These are phyloP conservation scores for Barypeithes pellucidus DNA, from an alignment of 2,888 invertebrate species.

Conservation along the genomic window DNA sequence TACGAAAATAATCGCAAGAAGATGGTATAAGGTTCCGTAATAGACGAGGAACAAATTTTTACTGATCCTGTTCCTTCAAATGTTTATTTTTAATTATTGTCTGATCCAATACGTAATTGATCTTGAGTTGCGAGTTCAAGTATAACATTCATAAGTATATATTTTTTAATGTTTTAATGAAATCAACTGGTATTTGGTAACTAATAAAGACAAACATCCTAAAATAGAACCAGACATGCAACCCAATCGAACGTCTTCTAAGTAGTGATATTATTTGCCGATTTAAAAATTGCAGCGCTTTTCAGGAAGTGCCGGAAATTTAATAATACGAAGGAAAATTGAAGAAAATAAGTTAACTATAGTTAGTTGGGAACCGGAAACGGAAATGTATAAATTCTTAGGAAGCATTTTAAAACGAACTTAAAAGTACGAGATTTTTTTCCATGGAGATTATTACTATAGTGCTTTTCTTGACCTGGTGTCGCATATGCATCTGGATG, in stretches of 20 bases:
- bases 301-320: constrained; percentile 10
- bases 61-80: too few relatives aligned
- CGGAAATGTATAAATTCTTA: too few relatives aligned
- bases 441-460: too few relatives aligned
- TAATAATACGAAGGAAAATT: constrained; percentile 16
- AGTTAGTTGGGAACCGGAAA: background rate
- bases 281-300: constrained; percentile 13
- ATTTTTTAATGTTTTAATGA: constrained; percentile 1
- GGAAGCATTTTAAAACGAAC: too few relatives aligned
- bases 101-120: too few relatives aligned
- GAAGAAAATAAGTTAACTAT: constrained; percentile 16
- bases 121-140: background rate
- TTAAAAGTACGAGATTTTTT: too few relatives aligned
- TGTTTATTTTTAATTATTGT: too few relatives aligned
- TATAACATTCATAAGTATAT: background rate
- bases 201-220: constrained; percentile 8
- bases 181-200: constrained; percentile 28
- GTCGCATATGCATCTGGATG: too few relatives aligned
- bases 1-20: background rate
- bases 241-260: constrained; percentile 12
- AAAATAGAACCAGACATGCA: constrained; percentile 11
- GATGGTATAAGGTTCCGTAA: constrained; percentile 1
- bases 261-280: constrained; percentile 7
- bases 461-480: too few relatives aligned
- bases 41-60: too few relatives aligned